Evolutionary conservation across 2,888 invertebrate species (phyloP).

Genomic region (Clivina fossor): DNA sequence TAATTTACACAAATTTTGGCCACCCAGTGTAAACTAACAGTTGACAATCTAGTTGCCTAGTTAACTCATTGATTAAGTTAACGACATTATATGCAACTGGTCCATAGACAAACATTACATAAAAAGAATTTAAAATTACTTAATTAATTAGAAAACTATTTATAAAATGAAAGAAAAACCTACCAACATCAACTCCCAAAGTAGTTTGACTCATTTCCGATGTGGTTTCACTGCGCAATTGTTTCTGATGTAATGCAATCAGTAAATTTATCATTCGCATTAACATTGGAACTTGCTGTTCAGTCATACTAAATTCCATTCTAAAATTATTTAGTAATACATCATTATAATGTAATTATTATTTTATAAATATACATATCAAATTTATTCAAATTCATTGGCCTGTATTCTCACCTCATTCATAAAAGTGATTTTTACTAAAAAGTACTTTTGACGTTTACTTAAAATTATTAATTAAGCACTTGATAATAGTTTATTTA

Average conservation of each 20-base stretch:
- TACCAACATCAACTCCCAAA: slow-evolving; percentile 38
- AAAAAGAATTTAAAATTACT: neutral
- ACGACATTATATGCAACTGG: too few species aligned
- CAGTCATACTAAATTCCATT: slow-evolving; percentile 77
- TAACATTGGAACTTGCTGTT: slow-evolving; percentile 79
- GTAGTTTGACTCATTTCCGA: slow-evolving; percentile 35
- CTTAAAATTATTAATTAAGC: too few species aligned
- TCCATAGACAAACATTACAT: too few species aligned
- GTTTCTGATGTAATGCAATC: slow-evolving; percentile 65
- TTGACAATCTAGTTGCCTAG: neutral
- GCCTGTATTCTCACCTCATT: too few species aligned
- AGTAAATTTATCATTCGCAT: slow-evolving; percentile 67
- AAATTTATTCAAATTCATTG: slow-evolving; percentile 4
- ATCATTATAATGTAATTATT: neutral
- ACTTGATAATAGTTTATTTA: too few species aligned
- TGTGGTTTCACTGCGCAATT: slow-evolving; percentile 48
- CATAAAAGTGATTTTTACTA: too few species aligned
- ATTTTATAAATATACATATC: neutral
- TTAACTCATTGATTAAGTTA: neutral
- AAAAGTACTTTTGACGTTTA: too few species aligned
- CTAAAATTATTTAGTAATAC: slow-evolving; percentile 46
- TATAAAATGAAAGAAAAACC: slow-evolving; percentile 8
- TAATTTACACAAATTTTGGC: too few species aligned
- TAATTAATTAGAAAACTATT: too few species aligned
- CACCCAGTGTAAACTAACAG: too few species aligned